Evolutionary conservation across 2,797 vertebrate genomes (phyloP), one percentile per base, ranked within the genome.

Genomic region (Diglossa cyanea): DNA sequence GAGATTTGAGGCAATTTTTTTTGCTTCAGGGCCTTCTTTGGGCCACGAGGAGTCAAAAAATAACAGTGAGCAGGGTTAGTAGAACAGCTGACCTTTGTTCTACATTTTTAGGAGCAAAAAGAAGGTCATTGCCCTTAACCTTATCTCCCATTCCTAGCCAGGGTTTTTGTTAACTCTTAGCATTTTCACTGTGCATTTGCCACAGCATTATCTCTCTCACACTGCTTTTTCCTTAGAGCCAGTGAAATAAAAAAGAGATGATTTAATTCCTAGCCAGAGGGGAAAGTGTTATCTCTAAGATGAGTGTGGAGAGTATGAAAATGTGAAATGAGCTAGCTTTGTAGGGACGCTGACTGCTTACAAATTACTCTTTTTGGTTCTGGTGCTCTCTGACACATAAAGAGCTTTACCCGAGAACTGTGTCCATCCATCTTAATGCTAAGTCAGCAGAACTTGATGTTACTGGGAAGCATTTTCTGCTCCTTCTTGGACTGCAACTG

Each of bases 71-170:
- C 42, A 48, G 75, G 93, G 95, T 93, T 95, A 90, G 93, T 94
- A 82, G 96, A 95, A 92, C 86, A 71, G 88, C 93, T 93, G 72
- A 96, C 96, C 93, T 97, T 94, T 95, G 94, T 93, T 90, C 95
- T 93, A 76, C 60, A 55, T 97, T 97, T 94, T 94, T 88, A 93
- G 90, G 84, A 93, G 67, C 62, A 88, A 87, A 96, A 98, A 97
- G 84, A 37, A 44, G 73, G 74, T 87, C 60, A 62, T 40, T 88
- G 67, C 87, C 88, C 91, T 95, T 95, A 96, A 96, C 93, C 91
- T 95, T 86, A 78, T 40, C 25, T 95, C 75, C 83, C 96, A 54
- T 95, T 79, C 66, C 93, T 83, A 89, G 45, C 55, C 55, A 88
- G 65, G 51, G 9, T 40, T 88, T 89, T 33, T 58, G 51, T 94